A percentile compares a stretch with the other conserved stretches of the same genome.
Conservation (phyloP, 2,888 invertebrate genomes). For the Chouioia cunea region DNA sequence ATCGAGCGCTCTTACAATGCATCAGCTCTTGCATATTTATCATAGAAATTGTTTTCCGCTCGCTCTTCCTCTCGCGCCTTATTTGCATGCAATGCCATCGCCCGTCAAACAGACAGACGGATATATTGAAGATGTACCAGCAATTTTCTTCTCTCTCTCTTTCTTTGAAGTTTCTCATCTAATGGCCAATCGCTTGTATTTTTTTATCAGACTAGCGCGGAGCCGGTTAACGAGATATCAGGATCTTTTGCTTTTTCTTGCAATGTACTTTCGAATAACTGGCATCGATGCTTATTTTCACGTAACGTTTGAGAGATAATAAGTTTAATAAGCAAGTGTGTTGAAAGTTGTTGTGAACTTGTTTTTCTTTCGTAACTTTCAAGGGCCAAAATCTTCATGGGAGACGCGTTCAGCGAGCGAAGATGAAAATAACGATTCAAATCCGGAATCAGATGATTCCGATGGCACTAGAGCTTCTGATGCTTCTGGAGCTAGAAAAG, state of each 20-base stretch:
- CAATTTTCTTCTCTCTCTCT: no score
- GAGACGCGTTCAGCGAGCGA: slow-evolving; percentile 59
- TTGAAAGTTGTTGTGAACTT: no score
- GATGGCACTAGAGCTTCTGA: not conserved
- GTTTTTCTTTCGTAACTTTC: not conserved
- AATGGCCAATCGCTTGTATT: no score
- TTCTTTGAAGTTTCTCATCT: no score
- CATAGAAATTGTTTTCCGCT: slow-evolving; percentile 57
- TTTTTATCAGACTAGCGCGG: no score
- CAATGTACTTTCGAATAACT: no score
- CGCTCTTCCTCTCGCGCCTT: slow-evolving; percentile 41
- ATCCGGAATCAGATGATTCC: slow-evolving; percentile 18
- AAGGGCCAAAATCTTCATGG: slow-evolving; percentile 59
- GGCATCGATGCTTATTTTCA: no score
- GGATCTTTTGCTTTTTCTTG: not conserved
- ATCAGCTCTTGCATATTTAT: slow-evolving; percentile 57
- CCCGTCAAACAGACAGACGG: slow-evolving; percentile 46
- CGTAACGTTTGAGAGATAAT: no score
- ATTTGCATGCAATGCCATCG: slow-evolving; percentile 58
- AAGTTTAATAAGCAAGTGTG: no score
- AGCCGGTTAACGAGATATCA: no score
- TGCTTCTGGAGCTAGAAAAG: not conserved
- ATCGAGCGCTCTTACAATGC: slow-evolving; percentile 29
- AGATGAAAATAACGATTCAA: slow-evolving; percentile 44
- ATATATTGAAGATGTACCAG: slow-evolving; percentile 2